A percentile compares a stretch with the other conserved stretches of the same genome.
These are phyloP conservation scores for Mugil cephalus DNA, from an alignment of 2,113 vertebrate species.

Conservation along the genomic window DNA sequence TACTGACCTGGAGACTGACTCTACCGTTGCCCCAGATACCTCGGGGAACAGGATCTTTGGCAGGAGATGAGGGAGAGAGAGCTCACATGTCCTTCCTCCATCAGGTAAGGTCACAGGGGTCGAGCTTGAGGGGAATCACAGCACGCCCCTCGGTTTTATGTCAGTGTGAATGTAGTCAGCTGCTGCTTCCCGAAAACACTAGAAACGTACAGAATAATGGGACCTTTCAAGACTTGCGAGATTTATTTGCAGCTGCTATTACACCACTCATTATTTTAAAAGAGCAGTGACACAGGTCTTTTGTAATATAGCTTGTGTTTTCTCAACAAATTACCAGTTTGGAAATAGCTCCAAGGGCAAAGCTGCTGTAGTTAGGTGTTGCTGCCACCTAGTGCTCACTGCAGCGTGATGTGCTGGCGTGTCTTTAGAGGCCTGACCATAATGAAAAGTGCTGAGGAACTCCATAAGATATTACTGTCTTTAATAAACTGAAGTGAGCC, in stretches of 20 bases:
- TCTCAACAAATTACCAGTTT: too few species aligned
- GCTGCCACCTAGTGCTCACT: constrained; percentile 66
- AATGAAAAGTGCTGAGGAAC: constrained; percentile 47
- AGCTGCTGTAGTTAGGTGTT: neutral
- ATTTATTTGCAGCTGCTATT: neutral
- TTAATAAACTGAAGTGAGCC: neutral
- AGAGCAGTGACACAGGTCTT: too few species aligned
- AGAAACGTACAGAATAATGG: too few species aligned
- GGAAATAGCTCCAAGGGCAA: too few species aligned
- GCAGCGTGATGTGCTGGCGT: constrained; percentile 2
- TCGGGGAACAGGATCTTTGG: constrained; percentile 46
- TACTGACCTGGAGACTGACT: constrained; percentile 37
- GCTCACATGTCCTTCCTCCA: constrained; percentile 16
- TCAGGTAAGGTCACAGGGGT: constrained; percentile 25
- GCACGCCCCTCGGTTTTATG: neutral
- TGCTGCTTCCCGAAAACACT: neutral
- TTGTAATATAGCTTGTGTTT: too few species aligned
- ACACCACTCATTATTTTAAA: too few species aligned
- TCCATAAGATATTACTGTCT: constrained; percentile 19
- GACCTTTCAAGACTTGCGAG: too few species aligned
- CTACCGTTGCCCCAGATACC: constrained; percentile 36
- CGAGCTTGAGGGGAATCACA: neutral
- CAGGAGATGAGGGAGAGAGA: constrained; percentile 8
- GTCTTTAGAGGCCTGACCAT: constrained; percentile 23
- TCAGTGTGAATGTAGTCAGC: neutral